Percentiles rank a stretch among this genome's conserved stretches.
Conservation (phyloP, 2,888 invertebrate genomes). For the Caenorhabditis virilis region DNA sequence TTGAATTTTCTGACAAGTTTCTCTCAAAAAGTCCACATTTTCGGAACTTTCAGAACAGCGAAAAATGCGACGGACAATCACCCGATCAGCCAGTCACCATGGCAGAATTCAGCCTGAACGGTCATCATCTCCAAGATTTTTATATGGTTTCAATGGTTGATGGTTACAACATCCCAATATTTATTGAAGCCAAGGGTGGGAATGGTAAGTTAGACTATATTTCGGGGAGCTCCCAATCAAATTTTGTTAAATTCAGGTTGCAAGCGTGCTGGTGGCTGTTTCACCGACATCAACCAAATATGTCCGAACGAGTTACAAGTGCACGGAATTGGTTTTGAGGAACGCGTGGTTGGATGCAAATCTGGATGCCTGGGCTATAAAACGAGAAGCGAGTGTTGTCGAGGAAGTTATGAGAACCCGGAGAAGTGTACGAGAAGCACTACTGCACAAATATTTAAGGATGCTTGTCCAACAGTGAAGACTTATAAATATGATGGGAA, state of each 20-base stretch:
- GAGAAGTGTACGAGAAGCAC: conserved; percentile 70
- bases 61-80: too few relatives aligned
- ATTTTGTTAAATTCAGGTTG: conserved; percentile 14
- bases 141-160: conserved; percentile 73
- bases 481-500: conserved; percentile 73
- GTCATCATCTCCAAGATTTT: conserved; percentile 69
- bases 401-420: conserved; percentile 70
- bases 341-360: conserved; percentile 70
- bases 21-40: too few relatives aligned
- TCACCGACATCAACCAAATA: conserved; percentile 26
- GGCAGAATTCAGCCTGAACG: conserved; percentile 70
- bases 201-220: conserved; percentile 1
- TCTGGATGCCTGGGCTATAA: conserved; percentile 72
- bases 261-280: conserved; percentile 38
- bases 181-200: conserved; percentile 39
- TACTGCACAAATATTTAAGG: conserved; percentile 71
- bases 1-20: too few relatives aligned
- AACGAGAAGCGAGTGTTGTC: conserved; percentile 72
- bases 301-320: conserved; percentile 19
- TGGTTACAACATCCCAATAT: conserved; percentile 70
- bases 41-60: too few relatives aligned
- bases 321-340: not conserved
- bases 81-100: too few relatives aligned
- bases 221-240: not conserved
- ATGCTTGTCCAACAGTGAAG: conserved; percentile 73